Percentiles rank a stretch among this genome's conserved stretches.
These are phyloP conservation scores for Sinosuthora webbiana DNA, from an alignment of 2,113 vertebrate genomes.

Conservation along the genomic window DNA sequence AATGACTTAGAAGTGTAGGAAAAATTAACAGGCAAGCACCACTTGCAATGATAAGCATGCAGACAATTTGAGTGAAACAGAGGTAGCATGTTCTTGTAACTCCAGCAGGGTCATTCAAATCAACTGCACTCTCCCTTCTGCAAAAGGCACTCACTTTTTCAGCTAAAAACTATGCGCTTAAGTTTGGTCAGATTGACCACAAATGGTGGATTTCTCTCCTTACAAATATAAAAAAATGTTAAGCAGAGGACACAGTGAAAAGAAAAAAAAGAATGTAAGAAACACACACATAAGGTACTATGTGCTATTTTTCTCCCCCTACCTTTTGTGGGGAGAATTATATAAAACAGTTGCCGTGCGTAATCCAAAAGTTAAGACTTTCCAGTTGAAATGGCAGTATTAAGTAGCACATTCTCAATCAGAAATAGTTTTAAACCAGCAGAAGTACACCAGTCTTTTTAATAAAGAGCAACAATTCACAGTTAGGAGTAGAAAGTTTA, in stretches of 20 bases:
- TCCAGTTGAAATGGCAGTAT: constrained; percentile 61
- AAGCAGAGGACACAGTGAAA: constrained; percentile 48
- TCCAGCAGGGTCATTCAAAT: constrained; percentile 66
- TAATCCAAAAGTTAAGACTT: constrained; percentile 61
- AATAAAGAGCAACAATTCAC: constrained; percentile 52
- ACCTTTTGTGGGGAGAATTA: constrained; percentile 31
- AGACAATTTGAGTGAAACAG: constrained; percentile 74
- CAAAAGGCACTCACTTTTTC: constrained; percentile 80
- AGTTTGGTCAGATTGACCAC: constrained; percentile 23
- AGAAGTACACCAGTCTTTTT: constrained; percentile 50
- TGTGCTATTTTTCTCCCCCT: constrained; percentile 24
- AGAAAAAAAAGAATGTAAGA: background rate
- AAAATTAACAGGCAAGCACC: constrained; percentile 67
- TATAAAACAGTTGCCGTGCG: constrained; percentile 29
- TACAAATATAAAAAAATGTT: constrained; percentile 66
- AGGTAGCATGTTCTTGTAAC: constrained; percentile 76
- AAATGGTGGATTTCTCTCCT: constrained; percentile 43
- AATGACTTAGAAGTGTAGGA: constrained; percentile 45
- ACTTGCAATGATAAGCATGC: constrained; percentile 72
- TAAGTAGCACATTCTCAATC: constrained; percentile 67
- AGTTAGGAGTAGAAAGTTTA: constrained; percentile 53
- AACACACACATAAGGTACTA: constrained; percentile 38
- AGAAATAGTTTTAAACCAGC: constrained; percentile 38
- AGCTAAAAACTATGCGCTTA: constrained; percentile 68
- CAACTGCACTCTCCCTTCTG: constrained; percentile 71